phyloP scores from a whole-genome alignment of 2,888 invertebrate genomes.

The Heliothis peltigera region DNA sequence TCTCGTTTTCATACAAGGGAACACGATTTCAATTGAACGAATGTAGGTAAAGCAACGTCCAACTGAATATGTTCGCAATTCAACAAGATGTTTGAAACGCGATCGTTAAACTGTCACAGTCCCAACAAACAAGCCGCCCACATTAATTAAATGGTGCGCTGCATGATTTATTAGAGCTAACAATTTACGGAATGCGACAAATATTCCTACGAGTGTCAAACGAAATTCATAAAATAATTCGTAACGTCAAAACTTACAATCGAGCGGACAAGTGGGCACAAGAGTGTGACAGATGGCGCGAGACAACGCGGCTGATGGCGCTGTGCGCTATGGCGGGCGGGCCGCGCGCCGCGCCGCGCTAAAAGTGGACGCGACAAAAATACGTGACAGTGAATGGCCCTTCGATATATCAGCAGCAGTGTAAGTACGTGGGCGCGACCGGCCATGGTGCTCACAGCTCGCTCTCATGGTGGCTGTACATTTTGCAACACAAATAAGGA shows the following conservation, averaged over 20 bases:
- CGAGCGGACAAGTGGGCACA: conserved; percentile 33
- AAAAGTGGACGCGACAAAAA: conserved; percentile 37
- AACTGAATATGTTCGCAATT: conserved; percentile 7
- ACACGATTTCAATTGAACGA: conserved; percentile 11
- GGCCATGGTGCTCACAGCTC: conserved; percentile 6
- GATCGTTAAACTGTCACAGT: conserved; percentile 27
- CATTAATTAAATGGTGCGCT: conserved; percentile 41
- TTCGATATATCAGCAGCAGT: conserved; percentile 47
- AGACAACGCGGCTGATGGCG: conserved; percentile 26
- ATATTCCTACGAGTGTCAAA: conserved; percentile 37
- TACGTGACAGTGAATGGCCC: conserved; percentile 48
- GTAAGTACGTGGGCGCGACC: conserved; percentile 30
- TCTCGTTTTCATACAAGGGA: conserved; percentile 35
- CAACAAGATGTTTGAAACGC: conserved; percentile 19
- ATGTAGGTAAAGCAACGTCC: not conserved
- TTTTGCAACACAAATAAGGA: conserved; percentile 40
- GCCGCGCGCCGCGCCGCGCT: conserved; percentile 27
- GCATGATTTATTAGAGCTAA: conserved; percentile 39
- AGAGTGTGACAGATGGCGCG: conserved; percentile 35
- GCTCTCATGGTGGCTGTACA: conserved; percentile 15
- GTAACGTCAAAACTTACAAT: conserved; percentile 44
- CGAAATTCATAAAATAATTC: conserved; percentile 49
- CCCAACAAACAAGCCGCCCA: conserved; percentile 28
- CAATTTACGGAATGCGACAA: conserved; percentile 55
- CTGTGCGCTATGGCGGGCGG: no score